phyloP scores from a whole-genome alignment of 2,888 invertebrate genomes.

The Phytoseiulus persimilis region DNA sequence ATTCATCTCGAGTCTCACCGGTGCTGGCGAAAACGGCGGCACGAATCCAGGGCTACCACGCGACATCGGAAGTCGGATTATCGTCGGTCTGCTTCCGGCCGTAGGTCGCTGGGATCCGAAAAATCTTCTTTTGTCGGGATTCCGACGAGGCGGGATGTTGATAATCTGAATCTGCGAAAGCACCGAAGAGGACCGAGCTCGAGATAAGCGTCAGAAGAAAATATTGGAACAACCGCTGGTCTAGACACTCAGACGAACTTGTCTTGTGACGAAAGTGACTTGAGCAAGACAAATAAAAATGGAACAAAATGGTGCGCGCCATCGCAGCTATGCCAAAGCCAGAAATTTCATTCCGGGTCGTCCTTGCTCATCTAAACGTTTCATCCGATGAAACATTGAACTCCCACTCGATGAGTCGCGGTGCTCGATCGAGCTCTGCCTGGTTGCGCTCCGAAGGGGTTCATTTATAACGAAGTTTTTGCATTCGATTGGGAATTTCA shows the following conservation, averaged over 20 bases:
- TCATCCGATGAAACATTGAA: too few relatives aligned
- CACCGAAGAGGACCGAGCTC: neutral
- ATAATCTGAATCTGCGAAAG: constrained; percentile 21
- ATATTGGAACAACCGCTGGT: neutral
- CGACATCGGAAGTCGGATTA: constrained; percentile 27
- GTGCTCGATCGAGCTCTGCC: too few relatives aligned
- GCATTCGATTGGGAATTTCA: too few relatives aligned
- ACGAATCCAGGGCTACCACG: neutral
- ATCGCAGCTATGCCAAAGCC: too few relatives aligned
- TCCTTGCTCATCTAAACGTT: too few relatives aligned
- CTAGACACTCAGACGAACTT: neutral
- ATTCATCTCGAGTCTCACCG: neutral
- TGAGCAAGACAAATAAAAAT: neutral
- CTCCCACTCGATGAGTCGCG: too few relatives aligned
- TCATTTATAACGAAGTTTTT: too few relatives aligned
- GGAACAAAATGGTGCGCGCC: too few relatives aligned
- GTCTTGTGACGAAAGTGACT: neutral
- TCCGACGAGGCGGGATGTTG: constrained; percentile 28
- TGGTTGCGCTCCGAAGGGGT: too few relatives aligned
- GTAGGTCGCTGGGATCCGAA: constrained; percentile 15
- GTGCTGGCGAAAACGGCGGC: neutral
- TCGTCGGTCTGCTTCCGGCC: constrained; percentile 11
- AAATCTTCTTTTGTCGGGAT: constrained; percentile 10
- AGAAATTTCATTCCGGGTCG: too few relatives aligned
- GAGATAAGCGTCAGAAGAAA: neutral